Percentiles rank a stretch among this genome's conserved stretches.
These are phyloP conservation scores for Hofmannophila pseudospretella DNA, from an alignment of 2,888 invertebrate species.

Conservation along the genomic window DNA sequence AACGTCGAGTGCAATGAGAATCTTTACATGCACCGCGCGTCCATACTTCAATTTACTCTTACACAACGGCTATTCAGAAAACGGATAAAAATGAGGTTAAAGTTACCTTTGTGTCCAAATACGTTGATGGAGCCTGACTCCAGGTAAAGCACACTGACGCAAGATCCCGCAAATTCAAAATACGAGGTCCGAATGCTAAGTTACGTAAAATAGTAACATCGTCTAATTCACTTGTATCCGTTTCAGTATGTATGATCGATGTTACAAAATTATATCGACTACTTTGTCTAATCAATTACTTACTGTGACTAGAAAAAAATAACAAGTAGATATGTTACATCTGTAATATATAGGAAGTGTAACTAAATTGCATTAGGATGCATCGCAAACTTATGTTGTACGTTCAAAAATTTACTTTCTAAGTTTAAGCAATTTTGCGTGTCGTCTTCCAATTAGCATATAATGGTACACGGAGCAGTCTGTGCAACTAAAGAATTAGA, in stretches of 20 bases:
- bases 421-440: conserved; percentile 45
- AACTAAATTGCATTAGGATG: conserved; percentile 11
- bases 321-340: no score
- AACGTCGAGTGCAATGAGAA: conserved; percentile 11
- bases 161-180: conserved; percentile 19
- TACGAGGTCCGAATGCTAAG: conserved; percentile 2
- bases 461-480: conserved; percentile 32
- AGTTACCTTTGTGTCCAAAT: conserved; percentile 24
- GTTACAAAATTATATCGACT: not conserved
- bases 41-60: conserved; percentile 38
- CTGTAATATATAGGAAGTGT: conserved; percentile 9
- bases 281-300: conserved; percentile 1
- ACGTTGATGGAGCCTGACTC: conserved; percentile 23
- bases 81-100: conserved; percentile 3
- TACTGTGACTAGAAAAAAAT: no score
- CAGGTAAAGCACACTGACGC: conserved; percentile 27
- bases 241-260: conserved; percentile 14
- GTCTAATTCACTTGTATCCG: conserved; percentile 17
- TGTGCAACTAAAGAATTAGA: conserved; percentile 48
- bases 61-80: conserved; percentile 31
- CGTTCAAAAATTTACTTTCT: conserved; percentile 27
- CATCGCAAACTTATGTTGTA: conserved; percentile 9
- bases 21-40: conserved; percentile 34
- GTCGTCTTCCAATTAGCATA: conserved; percentile 60
- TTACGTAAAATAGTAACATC: conserved; percentile 34